phyloP scores from a whole-genome alignment of 2,888 invertebrate species.

The Arge pagana region DNA sequence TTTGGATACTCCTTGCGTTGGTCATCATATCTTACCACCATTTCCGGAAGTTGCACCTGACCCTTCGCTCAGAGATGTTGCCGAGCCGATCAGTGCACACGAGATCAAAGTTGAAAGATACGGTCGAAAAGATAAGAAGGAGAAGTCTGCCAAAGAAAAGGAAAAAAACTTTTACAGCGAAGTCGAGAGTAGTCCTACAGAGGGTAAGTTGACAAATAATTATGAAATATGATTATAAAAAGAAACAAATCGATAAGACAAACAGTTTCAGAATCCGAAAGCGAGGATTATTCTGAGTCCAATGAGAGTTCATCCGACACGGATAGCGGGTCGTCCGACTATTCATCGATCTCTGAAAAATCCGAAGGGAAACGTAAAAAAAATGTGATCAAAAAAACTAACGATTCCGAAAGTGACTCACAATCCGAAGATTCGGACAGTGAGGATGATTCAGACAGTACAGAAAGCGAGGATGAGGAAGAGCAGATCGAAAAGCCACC shows the following conservation, averaged over 20 bases:
- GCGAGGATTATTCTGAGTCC: constrained; percentile 58
- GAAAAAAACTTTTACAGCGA: constrained; percentile 65
- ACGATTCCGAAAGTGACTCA: constrained; percentile 43
- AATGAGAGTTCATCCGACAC: constrained; percentile 43
- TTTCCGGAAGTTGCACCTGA: constrained; percentile 81
- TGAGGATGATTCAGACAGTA: constrained; percentile 38
- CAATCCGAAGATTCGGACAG: constrained; percentile 49
- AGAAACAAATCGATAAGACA: constrained; percentile 36
- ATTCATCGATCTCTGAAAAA: constrained; percentile 37
- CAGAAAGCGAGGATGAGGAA: constrained; percentile 37
- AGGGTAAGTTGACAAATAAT: constrained; percentile 39
- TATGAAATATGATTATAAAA: constrained; percentile 32
- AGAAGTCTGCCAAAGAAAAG: constrained; percentile 59
- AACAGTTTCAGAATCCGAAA: constrained; percentile 36
- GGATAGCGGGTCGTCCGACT: constrained; percentile 53
- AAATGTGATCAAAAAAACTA: constrained; percentile 36
- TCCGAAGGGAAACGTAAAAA: constrained; percentile 35
- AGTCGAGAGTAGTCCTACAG: constrained; percentile 54
- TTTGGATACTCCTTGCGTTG: constrained; percentile 81
- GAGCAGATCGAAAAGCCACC: constrained; percentile 28
- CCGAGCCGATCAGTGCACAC: constrained; percentile 45
- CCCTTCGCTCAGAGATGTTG: constrained; percentile 77
- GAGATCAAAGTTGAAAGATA: constrained; percentile 44
- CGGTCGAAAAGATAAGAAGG: constrained; percentile 47
- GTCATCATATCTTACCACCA: constrained; percentile 86